These are phyloP conservation scores for Macrotis lagotis DNA, from an alignment of 2,113 vertebrate species.

Conservation along the genomic window DNA sequence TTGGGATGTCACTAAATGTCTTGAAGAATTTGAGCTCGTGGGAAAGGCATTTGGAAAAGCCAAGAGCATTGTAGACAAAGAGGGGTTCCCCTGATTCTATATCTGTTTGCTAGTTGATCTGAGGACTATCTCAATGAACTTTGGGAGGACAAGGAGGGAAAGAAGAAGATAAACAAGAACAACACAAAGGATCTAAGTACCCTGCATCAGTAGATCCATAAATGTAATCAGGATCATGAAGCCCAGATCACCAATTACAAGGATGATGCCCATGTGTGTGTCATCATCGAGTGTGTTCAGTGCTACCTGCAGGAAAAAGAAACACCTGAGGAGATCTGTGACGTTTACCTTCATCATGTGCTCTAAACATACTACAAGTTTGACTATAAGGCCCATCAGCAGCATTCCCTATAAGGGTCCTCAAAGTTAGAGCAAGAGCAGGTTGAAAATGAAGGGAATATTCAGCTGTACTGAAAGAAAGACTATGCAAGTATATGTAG, in stretches of 20 bases:
- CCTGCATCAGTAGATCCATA: conserved; percentile 93
- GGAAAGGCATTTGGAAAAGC: conserved; percentile 93
- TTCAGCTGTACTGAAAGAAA: too few relatives aligned
- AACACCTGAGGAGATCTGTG: too few relatives aligned
- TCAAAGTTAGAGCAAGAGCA: too few relatives aligned
- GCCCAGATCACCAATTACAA: conserved; percentile 88
- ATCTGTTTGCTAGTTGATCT: conserved; percentile 92
- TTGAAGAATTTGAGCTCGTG: conserved; percentile 94
- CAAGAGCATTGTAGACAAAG: conserved; percentile 94
- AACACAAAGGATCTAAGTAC: conserved; percentile 93
- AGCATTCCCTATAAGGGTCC: too few relatives aligned
- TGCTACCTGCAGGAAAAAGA: too few relatives aligned
- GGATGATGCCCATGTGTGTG: too few relatives aligned
- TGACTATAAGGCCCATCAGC: too few relatives aligned
- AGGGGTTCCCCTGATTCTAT: conserved; percentile 92
- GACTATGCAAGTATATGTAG: too few relatives aligned
- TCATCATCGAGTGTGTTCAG: too few relatives aligned
- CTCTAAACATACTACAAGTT: too few relatives aligned
- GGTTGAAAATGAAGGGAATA: too few relatives aligned
- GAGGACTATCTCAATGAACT: conserved; percentile 94
- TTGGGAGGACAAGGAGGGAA: conserved; percentile 95
- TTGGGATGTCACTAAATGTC: conserved; percentile 92
- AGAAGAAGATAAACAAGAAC: conserved; percentile 97
- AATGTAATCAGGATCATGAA: conserved; percentile 94
- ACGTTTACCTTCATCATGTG: too few relatives aligned